Conservation (phyloP, 2,113 vertebrate genomes). For the Morone saxatilis region DNA sequence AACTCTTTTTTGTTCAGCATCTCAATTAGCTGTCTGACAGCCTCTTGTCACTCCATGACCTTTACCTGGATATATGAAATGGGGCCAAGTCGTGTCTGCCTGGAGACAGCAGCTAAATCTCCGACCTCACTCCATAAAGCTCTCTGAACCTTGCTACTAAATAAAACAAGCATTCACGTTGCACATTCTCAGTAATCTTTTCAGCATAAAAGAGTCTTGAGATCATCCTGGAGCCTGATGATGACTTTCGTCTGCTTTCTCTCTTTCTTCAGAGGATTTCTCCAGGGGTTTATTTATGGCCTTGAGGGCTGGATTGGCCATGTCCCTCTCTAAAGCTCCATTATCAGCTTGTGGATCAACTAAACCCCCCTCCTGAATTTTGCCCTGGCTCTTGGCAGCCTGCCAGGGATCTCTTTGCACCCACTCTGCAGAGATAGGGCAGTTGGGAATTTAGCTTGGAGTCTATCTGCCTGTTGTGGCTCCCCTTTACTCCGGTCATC, state of each 20-base stretch:
- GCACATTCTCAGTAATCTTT: not conserved
- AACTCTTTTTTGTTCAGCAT: slow-evolving; percentile 8
- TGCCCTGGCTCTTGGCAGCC: slow-evolving; percentile 11
- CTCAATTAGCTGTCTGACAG: slow-evolving; percentile 40
- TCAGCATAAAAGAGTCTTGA: not conserved
- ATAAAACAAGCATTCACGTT: not conserved
- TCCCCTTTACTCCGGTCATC: slow-evolving; percentile 22
- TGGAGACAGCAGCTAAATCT: slow-evolving; percentile 7
- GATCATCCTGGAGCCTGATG: not conserved
- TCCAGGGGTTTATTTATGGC: slow-evolving; percentile 16
- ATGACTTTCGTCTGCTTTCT: slow-evolving; percentile 8
- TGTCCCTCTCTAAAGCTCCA: slow-evolving; percentile 18
- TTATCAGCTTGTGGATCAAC: slow-evolving; percentile 35
- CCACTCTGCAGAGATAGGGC: not conserved
- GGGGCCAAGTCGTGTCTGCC: not conserved
- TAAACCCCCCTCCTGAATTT: not conserved
- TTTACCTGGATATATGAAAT: slow-evolving; percentile 29
- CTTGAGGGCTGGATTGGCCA: not conserved
- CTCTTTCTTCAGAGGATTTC: not conserved
- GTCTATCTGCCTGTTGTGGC: slow-evolving; percentile 4
- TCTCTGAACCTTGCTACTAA: not conserved
- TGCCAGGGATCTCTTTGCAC: slow-evolving; percentile 25
- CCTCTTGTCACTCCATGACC: slow-evolving; percentile 17
- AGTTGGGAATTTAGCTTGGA: slow-evolving; percentile 11
- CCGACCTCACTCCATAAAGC: not conserved